Conservation (phyloP, 2,888 invertebrate species). For the Lasioglossum marginatum region DNA sequence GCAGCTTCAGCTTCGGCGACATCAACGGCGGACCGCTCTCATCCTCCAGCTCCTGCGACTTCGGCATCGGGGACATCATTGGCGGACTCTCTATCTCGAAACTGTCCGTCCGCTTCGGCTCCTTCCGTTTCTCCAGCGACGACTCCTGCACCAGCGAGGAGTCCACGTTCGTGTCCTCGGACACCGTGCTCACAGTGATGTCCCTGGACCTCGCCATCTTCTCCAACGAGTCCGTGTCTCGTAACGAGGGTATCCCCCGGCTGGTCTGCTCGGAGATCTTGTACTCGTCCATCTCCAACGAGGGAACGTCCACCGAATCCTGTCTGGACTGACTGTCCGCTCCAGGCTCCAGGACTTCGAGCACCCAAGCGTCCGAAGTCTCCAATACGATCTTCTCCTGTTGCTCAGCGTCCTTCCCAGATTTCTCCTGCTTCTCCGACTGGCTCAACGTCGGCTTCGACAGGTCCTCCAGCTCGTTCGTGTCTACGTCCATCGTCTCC, state of each 20-base stretch:
- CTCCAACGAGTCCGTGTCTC: constrained; percentile 77
- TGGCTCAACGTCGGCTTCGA: constrained; percentile 64
- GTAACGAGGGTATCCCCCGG: constrained; percentile 71
- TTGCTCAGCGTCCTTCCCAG: constrained; percentile 49
- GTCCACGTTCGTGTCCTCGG: constrained; percentile 76
- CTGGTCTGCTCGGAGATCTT: constrained; percentile 70
- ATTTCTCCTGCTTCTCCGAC: constrained; percentile 57
- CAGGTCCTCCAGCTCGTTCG: constrained; percentile 66
- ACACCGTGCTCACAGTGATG: constrained; percentile 76
- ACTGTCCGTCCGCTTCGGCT: constrained; percentile 71
- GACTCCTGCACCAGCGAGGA: constrained; percentile 72
- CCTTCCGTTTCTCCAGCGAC: constrained; percentile 17
- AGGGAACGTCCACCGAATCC: constrained; percentile 80
- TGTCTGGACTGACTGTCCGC: constrained; percentile 71
- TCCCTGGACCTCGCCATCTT: constrained; percentile 76
- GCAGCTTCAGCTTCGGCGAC: constrained; percentile 78
- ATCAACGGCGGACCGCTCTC: constrained; percentile 75
- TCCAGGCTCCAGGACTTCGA: constrained; percentile 78
- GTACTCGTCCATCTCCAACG: constrained; percentile 79
- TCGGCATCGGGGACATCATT: constrained; percentile 78
- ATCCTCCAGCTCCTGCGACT: constrained; percentile 76
- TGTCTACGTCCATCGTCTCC: constrained; percentile 73
- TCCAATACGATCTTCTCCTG: constrained; percentile 69
- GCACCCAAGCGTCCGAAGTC: constrained; percentile 75
- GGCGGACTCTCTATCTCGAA: constrained; percentile 81